Conservation (phyloP, 2,888 invertebrate genomes). For the Carabus problematicus region DNA sequence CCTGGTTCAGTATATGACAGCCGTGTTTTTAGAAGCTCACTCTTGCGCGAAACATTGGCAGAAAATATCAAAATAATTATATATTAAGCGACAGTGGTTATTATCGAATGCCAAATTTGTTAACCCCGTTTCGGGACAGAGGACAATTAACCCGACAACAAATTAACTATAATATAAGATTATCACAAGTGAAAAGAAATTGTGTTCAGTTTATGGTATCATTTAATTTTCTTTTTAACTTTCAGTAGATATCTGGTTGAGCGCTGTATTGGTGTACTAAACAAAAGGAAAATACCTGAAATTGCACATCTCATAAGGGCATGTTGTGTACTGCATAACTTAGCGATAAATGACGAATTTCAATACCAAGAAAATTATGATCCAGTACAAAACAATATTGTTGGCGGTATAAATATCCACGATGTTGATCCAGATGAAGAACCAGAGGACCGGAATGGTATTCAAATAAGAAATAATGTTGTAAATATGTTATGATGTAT, state of each 20-base stretch:
- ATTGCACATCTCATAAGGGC: too few species aligned
- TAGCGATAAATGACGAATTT: too few species aligned
- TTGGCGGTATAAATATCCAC: background rate
- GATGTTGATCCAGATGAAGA: constrained; percentile 19
- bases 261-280: constrained; percentile 35
- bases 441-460: constrained; percentile 9
- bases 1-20: constrained; percentile 45
- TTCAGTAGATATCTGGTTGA: constrained; percentile 17
- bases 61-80: constrained; percentile 44
- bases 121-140: constrained; percentile 45
- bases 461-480: constrained; percentile 14
- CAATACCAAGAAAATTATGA: background rate
- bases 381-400: constrained; percentile 13
- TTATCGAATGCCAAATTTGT: constrained; percentile 42
- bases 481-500: constrained; percentile 10
- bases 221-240: background rate
- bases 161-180: constrained; percentile 1
- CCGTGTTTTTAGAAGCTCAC: constrained; percentile 43
- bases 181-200: too few species aligned
- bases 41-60: constrained; percentile 31
- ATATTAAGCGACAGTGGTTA: constrained; percentile 47
- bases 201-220: constrained; percentile 16
- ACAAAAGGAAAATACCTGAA: too few species aligned
- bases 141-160: constrained; percentile 41
- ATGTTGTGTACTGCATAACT: too few species aligned